phyloP scores from a whole-genome alignment of 37 sponge, comb jelly and placozoan genomes.

The Spongilla lacustris region DNA sequence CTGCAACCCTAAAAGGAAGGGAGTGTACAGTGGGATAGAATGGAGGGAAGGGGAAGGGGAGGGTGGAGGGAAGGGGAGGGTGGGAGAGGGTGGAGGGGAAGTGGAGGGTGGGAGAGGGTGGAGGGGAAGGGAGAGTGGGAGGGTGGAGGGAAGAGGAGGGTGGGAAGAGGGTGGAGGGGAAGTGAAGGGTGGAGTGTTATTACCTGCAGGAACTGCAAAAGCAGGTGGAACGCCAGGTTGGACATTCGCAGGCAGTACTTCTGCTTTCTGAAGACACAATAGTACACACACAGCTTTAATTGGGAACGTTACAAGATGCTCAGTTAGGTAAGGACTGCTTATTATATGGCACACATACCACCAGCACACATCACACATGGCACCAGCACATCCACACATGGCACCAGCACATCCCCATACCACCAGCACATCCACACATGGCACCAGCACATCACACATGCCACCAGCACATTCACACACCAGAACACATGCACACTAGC shows the following conservation, averaged over 20 bases:
- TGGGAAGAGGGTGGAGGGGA: background rate
- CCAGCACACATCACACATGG: background rate
- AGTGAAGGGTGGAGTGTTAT: background rate
- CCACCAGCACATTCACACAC: background rate
- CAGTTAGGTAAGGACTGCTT: too few species aligned
- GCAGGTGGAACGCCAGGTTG: constrained; percentile 50
- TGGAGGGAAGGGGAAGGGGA: background rate
- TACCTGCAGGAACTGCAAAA: constrained; percentile 84
- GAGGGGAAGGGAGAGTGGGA: background rate
- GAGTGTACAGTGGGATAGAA: background rate
- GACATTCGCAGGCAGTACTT: constrained; percentile 74
- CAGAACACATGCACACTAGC: background rate
- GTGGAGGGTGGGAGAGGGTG: background rate
- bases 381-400: background rate
- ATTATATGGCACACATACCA: too few species aligned
- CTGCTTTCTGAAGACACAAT: constrained; percentile 50
- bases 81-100: background rate
- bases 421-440: background rate
- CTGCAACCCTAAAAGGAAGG: constrained; percentile 4
- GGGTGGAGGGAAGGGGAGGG: background rate
- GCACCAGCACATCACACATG: background rate
- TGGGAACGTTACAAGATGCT: too few species aligned
- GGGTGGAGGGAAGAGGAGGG: background rate
- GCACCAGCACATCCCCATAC: too few species aligned
- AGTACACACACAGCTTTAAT: background rate